These are phyloP conservation scores for Polydrusus pterygomalis DNA, from an alignment of 2,888 invertebrate genomes.

Conservation along the genomic window DNA sequence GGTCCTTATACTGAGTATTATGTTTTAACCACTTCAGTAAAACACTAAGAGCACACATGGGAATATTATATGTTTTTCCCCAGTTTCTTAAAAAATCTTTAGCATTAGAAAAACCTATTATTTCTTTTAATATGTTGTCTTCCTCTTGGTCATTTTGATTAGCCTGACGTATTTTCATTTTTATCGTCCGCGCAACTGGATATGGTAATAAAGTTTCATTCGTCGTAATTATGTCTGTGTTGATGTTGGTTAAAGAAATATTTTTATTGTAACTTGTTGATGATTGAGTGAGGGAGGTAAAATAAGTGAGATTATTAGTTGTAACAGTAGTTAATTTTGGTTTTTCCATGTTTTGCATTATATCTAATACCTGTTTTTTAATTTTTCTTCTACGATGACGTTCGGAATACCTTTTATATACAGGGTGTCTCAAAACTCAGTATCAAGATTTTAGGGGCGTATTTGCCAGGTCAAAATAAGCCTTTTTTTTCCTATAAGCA, in stretches of 20 bases:
- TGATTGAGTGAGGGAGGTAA: background rate
- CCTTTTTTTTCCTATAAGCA: too few species aligned
- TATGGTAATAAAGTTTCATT: background rate
- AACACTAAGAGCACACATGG: background rate
- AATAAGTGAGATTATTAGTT: background rate
- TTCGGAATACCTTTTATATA: background rate
- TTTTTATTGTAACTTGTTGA: too few species aligned
- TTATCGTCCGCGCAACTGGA: background rate
- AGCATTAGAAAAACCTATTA: background rate
- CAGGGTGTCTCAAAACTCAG: too few species aligned
- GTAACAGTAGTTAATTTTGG: background rate
- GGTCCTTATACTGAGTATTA: background rate
- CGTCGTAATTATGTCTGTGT: background rate
- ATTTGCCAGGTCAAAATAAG: too few species aligned
- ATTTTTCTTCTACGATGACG: background rate
- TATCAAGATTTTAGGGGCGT: too few species aligned
- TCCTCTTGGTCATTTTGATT: background rate
- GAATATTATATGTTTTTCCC: background rate
- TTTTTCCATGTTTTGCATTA: background rate
- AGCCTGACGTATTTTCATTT: background rate
- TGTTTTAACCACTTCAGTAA: background rate
- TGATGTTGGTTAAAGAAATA: background rate
- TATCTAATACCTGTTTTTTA: background rate
- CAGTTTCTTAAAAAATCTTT: background rate
- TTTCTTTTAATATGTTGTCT: background rate